Percentiles rank a stretch among this genome's conserved stretches.
Evolutionary conservation across 1,140 invertebrate species (phyloP).

Genomic region (Aphaenogaster rudis): DNA sequence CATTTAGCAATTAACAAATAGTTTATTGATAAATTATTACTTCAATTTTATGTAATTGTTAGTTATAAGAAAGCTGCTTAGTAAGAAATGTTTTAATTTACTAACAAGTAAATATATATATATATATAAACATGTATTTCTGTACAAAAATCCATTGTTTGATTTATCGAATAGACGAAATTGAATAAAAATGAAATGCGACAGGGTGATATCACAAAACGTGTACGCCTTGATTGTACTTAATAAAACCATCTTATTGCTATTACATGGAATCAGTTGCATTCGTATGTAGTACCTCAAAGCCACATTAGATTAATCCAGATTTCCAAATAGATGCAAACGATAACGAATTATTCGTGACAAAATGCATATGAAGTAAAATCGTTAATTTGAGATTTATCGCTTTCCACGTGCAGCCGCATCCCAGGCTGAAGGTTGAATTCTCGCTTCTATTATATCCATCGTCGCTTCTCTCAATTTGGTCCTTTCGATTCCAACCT

Average conservation of each 20-base stretch:
- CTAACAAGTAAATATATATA: conserved; percentile 1
- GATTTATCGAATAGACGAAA: conserved; percentile 41
- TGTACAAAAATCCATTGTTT: conserved; percentile 50
- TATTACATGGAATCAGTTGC: conserved; percentile 40
- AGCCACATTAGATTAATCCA: conserved; percentile 21
- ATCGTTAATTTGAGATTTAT: conserved; percentile 12
- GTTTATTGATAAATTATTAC: conserved; percentile 29
- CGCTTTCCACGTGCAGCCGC: conserved; percentile 75
- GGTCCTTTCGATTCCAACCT: conserved; percentile 94
- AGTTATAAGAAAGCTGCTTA: conserved; percentile 39
- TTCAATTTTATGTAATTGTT: conserved; percentile 12
- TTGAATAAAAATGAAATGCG: conserved; percentile 51
- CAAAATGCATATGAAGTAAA: conserved; percentile 10
- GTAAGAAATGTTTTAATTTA: conserved; percentile 38
- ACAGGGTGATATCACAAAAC: conserved; percentile 45
- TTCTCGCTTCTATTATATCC: conserved; percentile 91
- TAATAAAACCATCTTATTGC: conserved; percentile 23
- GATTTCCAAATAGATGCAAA: conserved; percentile 17
- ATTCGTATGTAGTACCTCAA: conserved; percentile 13
- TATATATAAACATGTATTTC: conserved; percentile 44
- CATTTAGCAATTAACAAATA: conserved; percentile 38
- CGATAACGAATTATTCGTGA: conserved; percentile 25
- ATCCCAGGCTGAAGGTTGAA: conserved; percentile 82
- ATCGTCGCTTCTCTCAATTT: conserved; percentile 93
- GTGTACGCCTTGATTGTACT: conserved; percentile 4